Evolutionary conservation across 2,113 vertebrate species (phyloP), one percentile per base, ranked within the genome.

Genomic region (Xerus inauris): DNA sequence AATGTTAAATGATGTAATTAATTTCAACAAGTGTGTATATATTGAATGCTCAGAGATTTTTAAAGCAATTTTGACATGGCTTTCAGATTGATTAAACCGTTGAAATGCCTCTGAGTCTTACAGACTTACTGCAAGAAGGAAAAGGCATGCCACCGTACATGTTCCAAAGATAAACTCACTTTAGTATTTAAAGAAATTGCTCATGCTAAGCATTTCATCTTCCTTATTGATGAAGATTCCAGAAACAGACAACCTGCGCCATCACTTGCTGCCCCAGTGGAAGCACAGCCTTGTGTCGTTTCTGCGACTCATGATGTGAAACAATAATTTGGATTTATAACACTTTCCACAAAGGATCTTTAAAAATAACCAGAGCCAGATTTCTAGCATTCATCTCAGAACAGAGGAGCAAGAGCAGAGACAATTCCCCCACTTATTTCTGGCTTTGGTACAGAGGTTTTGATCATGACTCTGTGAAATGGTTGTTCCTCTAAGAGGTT

Each of bases 1-100:
- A 72, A 90, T 69, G 38, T 57, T 95, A 71, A 86, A 67, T 77
- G 94, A 54, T 88, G 67, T 86, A 72, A 95, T 96, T 91, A 95
- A 91, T 91, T 89, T 90, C 89, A 95, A 90, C 84, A 84, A 87
- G 84, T 17, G 32, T 57, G 1, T 75, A 59, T 69, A 47, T 73
- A 54, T 19, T 11, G 62, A 54, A 64, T 11, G 90, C 81, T 26
- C 22, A 71, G 91, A 86, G 81, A 75, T 17, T 49, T 82, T 82
- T 24, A 32, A 84, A 82, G 83, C 75, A 49, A 54, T 51, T 92
- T 83, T 32, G 87, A 95, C 92, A 30, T 3, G 40, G 65, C 75
- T 87, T 91, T 79, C 57, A 17, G 64, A 81, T 38, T 47, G 96
- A 75, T 87, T 12, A 47, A 82, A n/a, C 45, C 1, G 5, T 8